Base-by-base conservation (phyloP, 2,888 invertebrate species). In the Eristalis arbustorum region DNA sequence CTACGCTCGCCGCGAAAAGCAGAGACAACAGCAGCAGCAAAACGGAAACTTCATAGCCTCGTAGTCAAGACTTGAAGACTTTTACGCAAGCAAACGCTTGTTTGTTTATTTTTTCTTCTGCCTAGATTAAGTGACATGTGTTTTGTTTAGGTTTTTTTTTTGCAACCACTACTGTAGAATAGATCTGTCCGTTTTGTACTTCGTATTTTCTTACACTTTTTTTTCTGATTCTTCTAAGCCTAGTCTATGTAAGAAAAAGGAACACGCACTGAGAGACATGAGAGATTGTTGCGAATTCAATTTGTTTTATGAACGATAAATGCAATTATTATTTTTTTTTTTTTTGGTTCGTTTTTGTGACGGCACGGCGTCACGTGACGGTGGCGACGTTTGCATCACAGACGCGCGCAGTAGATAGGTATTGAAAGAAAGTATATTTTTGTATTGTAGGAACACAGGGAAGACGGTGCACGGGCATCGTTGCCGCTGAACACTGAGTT, bases 1-100 rank as follows among this genome's bases (percentile, higher is more conserved):
- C 88, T 90, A 89, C 74, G 90, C 88, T 14, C 83, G 83, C n/a
- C 90, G 90, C 83, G 69, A 67, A 11, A 79, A 66, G 13, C 34
- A 62, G 11, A 23, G 61, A 11, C 82, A 64, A 14, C 66, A 85
- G 11, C 71, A 62, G 11, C 74, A 78, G 62, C 56, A 64, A n/a
- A 87, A 87, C 49, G 83, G 83, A 37, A 75, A 63, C 22, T 63
- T 69, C 22, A 64, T 49, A 1, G 57, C 87, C 4, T 74, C 77
- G 77, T 85, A 85, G 64, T 69, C 18, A 59, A 68, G 1, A 25
- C 3, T 42, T 37, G 57, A 68, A 34, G 73, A 73, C 49, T 71
- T 61, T 61, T 71, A 18, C 31, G 28, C 14, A 23, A 18, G 34
- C 31, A 28, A 42, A 22, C 10, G 14, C 42, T 40, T n/a, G 18